These are phyloP conservation scores for Cyclina sinensis DNA, from an alignment of 1,140 invertebrate genomes.

Conservation along the genomic window DNA sequence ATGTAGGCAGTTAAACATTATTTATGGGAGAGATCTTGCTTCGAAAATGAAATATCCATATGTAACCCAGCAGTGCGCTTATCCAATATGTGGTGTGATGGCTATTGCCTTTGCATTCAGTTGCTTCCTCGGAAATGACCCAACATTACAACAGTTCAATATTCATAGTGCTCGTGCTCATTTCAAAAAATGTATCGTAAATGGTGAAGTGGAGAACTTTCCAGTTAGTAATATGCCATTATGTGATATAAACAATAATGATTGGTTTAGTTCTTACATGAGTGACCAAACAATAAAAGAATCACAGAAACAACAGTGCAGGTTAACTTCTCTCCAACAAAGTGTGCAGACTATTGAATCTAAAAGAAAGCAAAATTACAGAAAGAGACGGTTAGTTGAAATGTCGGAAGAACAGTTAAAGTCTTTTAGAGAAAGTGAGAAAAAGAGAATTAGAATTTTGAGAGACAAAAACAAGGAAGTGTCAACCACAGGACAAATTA, in stretches of 20 bases:
- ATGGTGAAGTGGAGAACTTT: slow-evolving; percentile 37
- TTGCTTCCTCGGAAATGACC: slow-evolving; percentile 31
- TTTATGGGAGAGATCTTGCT: slow-evolving; percentile 19
- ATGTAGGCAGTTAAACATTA: slow-evolving; percentile 11
- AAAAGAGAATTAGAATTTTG: slow-evolving; percentile 45
- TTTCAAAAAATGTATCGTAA: slow-evolving; percentile 20
- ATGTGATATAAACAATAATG: slow-evolving; percentile 19
- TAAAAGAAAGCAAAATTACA: slow-evolving; percentile 10
- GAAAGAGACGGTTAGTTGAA: slow-evolving; percentile 7
- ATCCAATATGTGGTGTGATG: slow-evolving; percentile 41
- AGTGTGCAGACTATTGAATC: slow-evolving; percentile 8
- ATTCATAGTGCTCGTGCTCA: slow-evolving; percentile 33
- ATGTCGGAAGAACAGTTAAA: slow-evolving; percentile 34
- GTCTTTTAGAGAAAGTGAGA: slow-evolving; percentile 40
- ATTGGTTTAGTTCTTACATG: slow-evolving; percentile 35
- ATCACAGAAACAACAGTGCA: slow-evolving; percentile 31
- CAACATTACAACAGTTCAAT: slow-evolving; percentile 16
- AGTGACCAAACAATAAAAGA: slow-evolving; percentile 39
- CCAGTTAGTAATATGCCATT: slow-evolving; percentile 18
- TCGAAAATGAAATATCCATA: slow-evolving; percentile 30
- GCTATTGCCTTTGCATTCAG: slow-evolving; percentile 35
- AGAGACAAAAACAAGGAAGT: slow-evolving; percentile 43
- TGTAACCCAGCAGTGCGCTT: slow-evolving; percentile 25
- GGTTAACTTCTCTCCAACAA: slow-evolving; percentile 12
- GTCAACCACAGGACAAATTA: slow-evolving; percentile 38